Evolutionary conservation across 2,797 vertebrate genomes (phyloP).

Genomic region (Carapus acus): DNA sequence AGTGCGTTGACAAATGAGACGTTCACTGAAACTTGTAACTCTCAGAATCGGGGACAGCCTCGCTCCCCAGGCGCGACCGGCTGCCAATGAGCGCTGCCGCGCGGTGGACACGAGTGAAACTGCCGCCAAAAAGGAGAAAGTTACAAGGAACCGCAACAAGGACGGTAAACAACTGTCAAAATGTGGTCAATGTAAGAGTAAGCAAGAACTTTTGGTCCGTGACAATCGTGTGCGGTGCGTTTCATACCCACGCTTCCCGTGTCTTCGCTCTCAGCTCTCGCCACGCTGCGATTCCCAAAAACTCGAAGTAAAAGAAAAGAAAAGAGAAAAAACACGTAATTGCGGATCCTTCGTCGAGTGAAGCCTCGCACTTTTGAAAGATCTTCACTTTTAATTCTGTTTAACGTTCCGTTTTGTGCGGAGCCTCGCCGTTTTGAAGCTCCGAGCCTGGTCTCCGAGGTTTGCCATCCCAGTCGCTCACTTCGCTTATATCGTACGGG

Average conservation of each 20-base stretch:
- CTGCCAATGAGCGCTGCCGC: constrained; percentile 79
- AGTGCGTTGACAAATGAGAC: constrained; percentile 26
- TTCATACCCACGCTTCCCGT: constrained; percentile 1
- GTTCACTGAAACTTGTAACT: constrained; percentile 43
- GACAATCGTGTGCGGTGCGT: no score
- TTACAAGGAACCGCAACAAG: constrained; percentile 52
- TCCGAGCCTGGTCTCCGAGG: constrained; percentile 18
- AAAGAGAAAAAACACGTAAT: background rate
- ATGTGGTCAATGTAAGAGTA: no score
- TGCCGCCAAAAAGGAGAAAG: constrained; percentile 56
- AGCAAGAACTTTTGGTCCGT: no score
- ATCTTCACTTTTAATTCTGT: constrained; percentile 8
- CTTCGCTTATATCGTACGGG: no score
- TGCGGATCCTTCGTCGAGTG: background rate
- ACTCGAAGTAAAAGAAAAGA: constrained; percentile 25
- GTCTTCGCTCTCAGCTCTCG: constrained; percentile 25
- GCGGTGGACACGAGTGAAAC: constrained; percentile 75
- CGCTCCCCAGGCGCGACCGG: constrained; percentile 43
- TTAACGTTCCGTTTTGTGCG: background rate
- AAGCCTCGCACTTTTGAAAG: no score
- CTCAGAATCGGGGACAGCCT: constrained; percentile 25
- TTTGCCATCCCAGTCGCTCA: constrained; percentile 20
- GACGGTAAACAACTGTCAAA: constrained; percentile 17
- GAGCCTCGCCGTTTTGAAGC: background rate
- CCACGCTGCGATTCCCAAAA: no score